Conservation (phyloP, 2,797 vertebrate genomes). For the Danio jaintianensis region DNA sequence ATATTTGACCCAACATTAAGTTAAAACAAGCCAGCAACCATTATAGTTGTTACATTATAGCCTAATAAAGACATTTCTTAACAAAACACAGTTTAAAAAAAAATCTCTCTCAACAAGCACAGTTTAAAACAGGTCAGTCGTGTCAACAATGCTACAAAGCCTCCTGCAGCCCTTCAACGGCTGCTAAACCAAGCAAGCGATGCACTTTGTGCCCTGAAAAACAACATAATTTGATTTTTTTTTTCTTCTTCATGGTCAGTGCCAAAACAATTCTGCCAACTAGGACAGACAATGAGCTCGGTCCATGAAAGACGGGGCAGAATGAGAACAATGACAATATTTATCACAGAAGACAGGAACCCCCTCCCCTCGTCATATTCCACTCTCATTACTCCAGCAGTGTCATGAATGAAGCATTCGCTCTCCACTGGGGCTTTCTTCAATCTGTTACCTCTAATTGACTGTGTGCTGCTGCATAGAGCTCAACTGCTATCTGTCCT, state of each 20-base stretch:
- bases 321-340: conserved; percentile 82
- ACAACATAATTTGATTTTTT: conserved; percentile 74
- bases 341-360: conserved; percentile 77
- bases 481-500: conserved; percentile 23
- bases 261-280: conserved; percentile 59
- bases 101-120: conserved; percentile 27
- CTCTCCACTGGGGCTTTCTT: conserved; percentile 73
- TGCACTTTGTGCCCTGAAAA: conserved; percentile 76
- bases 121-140: conserved; percentile 18
- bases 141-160: conserved; percentile 36
- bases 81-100: conserved; percentile 13
- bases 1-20: too few species aligned
- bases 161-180: conserved; percentile 65
- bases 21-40: too few species aligned
- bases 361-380: conserved; percentile 70
- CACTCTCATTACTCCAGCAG: conserved; percentile 71
- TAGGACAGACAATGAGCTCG: conserved; percentile 70
- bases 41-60: background rate
- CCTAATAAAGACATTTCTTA: background rate
- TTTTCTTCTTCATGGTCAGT: conserved; percentile 56
- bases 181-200: conserved; percentile 79
- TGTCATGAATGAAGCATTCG: conserved; percentile 70
- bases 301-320: conserved; percentile 74
- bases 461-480: conserved; percentile 68
- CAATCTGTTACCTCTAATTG: conserved; percentile 75